These are phyloP conservation scores for Galagoides demidoff DNA, from an alignment of 2,797 vertebrate species.

Conservation along the genomic window DNA sequence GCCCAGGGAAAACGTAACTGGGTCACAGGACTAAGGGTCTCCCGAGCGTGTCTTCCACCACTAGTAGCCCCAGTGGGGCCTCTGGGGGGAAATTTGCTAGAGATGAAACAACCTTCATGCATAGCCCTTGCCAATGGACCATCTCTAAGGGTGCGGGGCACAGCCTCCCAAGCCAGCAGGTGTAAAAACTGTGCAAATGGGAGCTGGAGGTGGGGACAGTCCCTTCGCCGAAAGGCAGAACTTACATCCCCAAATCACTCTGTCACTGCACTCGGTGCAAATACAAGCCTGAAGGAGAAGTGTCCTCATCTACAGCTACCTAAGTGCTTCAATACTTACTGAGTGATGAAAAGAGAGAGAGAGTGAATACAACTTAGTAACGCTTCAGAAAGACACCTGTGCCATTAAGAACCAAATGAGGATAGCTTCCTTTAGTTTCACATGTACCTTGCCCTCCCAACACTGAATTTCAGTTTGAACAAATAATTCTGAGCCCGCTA, in stretches of 20 bases:
- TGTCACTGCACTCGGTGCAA: background rate
- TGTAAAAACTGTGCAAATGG: slow-evolving; percentile 2
- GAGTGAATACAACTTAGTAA: background rate
- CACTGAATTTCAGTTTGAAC: background rate
- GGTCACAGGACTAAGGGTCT: background rate
- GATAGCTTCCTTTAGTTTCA: background rate
- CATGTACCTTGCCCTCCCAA: background rate
- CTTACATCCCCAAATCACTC: background rate
- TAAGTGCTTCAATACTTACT: background rate
- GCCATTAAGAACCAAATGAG: background rate
- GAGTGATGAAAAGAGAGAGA: background rate
- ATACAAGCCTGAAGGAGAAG: background rate
- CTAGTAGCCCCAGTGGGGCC: accelerated
- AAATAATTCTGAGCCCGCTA: background rate
- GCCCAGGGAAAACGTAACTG: background rate
- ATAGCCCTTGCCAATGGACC: background rate
- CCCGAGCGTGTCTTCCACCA: background rate
- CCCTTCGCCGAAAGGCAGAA: background rate
- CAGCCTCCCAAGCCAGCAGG: background rate
- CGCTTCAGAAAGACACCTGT: background rate
- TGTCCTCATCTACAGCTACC: background rate
- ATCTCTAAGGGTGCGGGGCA: background rate
- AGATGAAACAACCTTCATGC: background rate
- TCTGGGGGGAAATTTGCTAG: background rate
- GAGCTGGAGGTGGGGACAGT: background rate